These are phyloP conservation scores for Lordiphosa fenestrarum DNA, from an alignment of 2,888 invertebrate genomes.

Conservation along the genomic window DNA sequence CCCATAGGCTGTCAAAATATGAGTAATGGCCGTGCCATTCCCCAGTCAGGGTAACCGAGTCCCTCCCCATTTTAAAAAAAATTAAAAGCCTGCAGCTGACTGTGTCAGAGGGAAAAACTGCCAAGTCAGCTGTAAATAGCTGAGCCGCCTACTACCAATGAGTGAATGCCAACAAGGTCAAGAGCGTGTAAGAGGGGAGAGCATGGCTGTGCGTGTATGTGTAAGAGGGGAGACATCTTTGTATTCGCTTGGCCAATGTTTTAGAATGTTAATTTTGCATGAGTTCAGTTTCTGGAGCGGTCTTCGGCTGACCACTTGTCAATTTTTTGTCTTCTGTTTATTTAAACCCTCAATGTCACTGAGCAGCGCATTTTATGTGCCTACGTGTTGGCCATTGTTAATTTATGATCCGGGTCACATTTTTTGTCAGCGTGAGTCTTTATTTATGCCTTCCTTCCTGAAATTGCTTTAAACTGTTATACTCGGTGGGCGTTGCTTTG, in stretches of 20 bases:
- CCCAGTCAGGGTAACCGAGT: conserved; percentile 19
- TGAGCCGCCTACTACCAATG: conserved; percentile 34
- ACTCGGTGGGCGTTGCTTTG: conserved; percentile 27
- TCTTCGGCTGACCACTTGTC: conserved; percentile 57
- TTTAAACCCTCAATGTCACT: conserved; percentile 18
- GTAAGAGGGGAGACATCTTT: conserved; percentile 8
- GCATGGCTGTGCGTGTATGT: not conserved
- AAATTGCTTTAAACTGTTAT: too few species aligned
- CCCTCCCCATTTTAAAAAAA: conserved; percentile 40
- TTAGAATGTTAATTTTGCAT: conserved; percentile 63
- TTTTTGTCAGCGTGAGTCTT: not conserved
- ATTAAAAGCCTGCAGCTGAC: conserved; percentile 53
- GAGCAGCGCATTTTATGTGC: conserved; percentile 48
- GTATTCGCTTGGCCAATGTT: conserved; percentile 29
- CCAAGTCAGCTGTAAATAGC: conserved; percentile 57
- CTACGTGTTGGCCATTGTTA: conserved; percentile 69
- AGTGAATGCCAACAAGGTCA: conserved; percentile 50
- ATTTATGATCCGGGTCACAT: conserved; percentile 54
- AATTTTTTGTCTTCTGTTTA: conserved; percentile 27
- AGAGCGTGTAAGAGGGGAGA: conserved; percentile 23
- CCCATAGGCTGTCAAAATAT: conserved; percentile 64
- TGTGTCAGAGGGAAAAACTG: conserved; percentile 38
- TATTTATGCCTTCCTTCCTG: not conserved
- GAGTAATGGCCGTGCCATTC: conserved; percentile 47
- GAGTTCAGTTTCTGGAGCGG: conserved; percentile 13